Percentiles rank a stretch among this genome's conserved stretches.
Conservation (phyloP, 1,140 invertebrate genomes). For the Nephotettix cincticeps region DNA sequence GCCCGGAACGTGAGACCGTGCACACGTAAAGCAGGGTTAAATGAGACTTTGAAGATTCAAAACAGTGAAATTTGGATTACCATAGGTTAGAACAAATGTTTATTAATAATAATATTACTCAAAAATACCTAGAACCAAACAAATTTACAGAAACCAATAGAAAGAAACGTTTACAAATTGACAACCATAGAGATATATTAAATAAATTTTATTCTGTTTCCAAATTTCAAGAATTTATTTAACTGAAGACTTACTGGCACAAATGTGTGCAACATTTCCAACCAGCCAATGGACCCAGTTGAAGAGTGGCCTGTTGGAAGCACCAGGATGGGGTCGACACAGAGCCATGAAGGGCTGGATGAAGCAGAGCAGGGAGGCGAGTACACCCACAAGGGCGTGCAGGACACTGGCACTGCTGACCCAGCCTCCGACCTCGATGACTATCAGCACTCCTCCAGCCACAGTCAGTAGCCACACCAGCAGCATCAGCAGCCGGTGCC, state of each 20-base stretch:
- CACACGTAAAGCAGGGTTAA: no score
- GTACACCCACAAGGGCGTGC: constrained; percentile 77
- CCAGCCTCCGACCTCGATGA: constrained; percentile 79
- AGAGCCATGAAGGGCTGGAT: constrained; percentile 87
- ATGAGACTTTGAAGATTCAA: no score
- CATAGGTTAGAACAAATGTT: no score
- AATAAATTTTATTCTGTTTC: background rate
- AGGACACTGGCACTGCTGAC: constrained; percentile 64
- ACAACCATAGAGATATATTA: background rate
- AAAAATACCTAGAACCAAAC: no score
- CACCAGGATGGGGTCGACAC: constrained; percentile 82
- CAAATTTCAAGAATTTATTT: background rate
- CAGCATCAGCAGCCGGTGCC: constrained; percentile 85
- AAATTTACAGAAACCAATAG: no score
- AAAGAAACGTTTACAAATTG: no score
- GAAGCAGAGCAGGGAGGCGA: constrained; percentile 77
- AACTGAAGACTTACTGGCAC: constrained; percentile 89
- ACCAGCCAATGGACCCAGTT: constrained; percentile 95
- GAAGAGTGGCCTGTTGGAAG: constrained; percentile 77
- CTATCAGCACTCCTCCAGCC: constrained; percentile 77
- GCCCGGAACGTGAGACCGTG: no score
- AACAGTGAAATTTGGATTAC: no score
- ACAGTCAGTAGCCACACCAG: constrained; percentile 76
- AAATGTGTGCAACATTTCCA: constrained; percentile 89
- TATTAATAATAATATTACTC: no score